Base-by-base conservation (phyloP, 1,140 invertebrate genomes). In the Drosophila nebulosa region DNA sequence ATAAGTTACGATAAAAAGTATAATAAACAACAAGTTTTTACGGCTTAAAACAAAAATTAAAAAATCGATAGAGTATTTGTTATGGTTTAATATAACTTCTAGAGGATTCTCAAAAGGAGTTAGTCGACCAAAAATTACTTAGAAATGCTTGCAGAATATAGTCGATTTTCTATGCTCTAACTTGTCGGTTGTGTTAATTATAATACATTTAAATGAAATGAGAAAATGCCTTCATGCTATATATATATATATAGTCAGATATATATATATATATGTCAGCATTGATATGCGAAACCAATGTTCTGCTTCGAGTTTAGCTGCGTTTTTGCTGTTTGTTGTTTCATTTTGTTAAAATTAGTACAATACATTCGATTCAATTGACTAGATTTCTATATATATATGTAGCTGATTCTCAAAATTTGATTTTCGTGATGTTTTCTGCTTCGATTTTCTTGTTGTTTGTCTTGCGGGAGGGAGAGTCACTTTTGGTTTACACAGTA, bases 291-390 rank as follows among this genome's bases (percentile, higher is more conserved):
- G 67, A 86, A 86, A 86, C 83, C 74, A 86, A 86, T 78, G 26
- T 56, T 59, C 39, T 39, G 68, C 22, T 58, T 70, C 67, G 51
- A 56, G 39, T 67, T 72, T 46, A 65, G 32, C 57, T 65, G 57
- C 30, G 24, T 32, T 32, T 32, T 36, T 51, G 57, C 55, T 63
- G 53, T 27, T 42, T 72, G 55, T 63, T 32, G 30, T 57, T 66
- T 83, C 55, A 27, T 57, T 42, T 53, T 63, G 50, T 75, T 78
- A 86, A 56, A 69, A 74, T 85, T 86, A 78, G 83, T 86, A 67
- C 74, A 86, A 88, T 86, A 81, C 78, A 86, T 88, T 86, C 74
- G 81, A 86, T 86, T 86, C 81, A 86, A 86, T 86, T 86, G 81
- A 86, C 81, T 86, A 86, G 81, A 86, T 86, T 86, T 88, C 81